These are phyloP conservation scores for Hypselothyrea guttata DNA, from an alignment of 2,888 invertebrate species.

Conservation along the genomic window DNA sequence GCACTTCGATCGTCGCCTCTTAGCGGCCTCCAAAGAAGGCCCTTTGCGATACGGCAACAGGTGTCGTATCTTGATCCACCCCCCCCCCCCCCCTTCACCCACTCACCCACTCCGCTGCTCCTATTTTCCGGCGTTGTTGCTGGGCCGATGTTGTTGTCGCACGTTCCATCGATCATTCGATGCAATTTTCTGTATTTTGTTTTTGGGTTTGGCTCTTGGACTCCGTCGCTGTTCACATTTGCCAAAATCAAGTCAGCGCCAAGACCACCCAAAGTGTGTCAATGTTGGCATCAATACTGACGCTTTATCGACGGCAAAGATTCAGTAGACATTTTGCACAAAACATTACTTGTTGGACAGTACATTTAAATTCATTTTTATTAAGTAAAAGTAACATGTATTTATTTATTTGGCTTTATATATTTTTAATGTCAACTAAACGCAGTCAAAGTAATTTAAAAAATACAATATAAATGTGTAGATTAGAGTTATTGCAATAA, in stretches of 20 bases:
- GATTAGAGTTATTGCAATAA: no score
- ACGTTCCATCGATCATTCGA: conserved; percentile 72
- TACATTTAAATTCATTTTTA: no score
- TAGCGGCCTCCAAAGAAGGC: conserved; percentile 22
- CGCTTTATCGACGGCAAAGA: conserved; percentile 27
- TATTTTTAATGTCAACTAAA: no score
- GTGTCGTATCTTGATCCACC: conserved; percentile 33
- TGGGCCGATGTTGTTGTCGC: conserved; percentile 42
- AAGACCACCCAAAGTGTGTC: conserved; percentile 78
- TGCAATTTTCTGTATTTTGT: conserved; percentile 2
- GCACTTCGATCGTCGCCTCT: conserved; percentile 32
- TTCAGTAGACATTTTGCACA: conserved; percentile 11
- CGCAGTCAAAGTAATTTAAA: no score
- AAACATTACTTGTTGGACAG: conserved; percentile 1
- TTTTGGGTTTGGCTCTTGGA: conserved; percentile 35
- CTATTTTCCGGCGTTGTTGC: conserved; percentile 33
- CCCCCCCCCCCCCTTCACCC: no score
- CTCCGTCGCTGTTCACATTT: conserved; percentile 36
- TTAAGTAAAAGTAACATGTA: no score
- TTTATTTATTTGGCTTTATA: no score
- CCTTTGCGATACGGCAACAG: conserved; percentile 51
- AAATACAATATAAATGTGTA: no score
- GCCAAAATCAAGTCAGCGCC: conserved; percentile 65
- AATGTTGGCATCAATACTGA: conserved; percentile 58
- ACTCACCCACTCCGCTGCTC: not conserved